Conservation (phyloP, 2,888 invertebrate species). For the Julus scanicus region DNA sequence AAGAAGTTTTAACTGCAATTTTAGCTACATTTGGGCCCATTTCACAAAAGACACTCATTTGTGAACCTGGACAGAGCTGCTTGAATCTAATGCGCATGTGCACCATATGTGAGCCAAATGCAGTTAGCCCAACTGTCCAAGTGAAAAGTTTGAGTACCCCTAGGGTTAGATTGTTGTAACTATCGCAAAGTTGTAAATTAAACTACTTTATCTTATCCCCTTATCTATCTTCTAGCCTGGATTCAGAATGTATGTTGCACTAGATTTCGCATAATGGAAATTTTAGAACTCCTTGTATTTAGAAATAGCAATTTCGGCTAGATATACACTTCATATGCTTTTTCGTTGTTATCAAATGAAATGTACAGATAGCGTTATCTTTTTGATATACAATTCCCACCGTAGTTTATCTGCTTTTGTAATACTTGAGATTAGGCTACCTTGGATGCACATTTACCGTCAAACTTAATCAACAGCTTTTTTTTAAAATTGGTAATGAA, state of each 20-base stretch:
- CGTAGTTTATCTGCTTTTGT: not conserved
- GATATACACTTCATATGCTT: not conserved
- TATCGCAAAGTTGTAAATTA: not conserved
- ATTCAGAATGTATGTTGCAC: not conserved
- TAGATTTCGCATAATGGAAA: not conserved
- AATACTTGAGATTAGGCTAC: not conserved
- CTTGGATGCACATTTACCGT: not conserved
- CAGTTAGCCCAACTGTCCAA: too few relatives aligned
- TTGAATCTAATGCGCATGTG: too few relatives aligned
- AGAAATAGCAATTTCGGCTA: not conserved
- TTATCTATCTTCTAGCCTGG: not conserved
- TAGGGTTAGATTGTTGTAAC: too few relatives aligned
- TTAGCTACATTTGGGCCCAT: too few relatives aligned
- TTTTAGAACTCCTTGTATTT: not conserved
- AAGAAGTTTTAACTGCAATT: too few relatives aligned
- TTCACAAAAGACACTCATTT: too few relatives aligned
- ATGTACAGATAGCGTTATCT: conserved; percentile 9
- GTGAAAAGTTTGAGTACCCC: too few relatives aligned
- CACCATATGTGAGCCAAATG: too few relatives aligned
- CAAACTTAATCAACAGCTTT: too few relatives aligned
- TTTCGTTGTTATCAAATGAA: not conserved
- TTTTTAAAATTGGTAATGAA: too few relatives aligned
- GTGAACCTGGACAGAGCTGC: too few relatives aligned
- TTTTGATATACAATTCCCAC: not conserved
- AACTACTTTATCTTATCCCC: not conserved